Conservation (phyloP, 2,888 invertebrate genomes). For the Lepidocyrtoides sp. region DNA sequence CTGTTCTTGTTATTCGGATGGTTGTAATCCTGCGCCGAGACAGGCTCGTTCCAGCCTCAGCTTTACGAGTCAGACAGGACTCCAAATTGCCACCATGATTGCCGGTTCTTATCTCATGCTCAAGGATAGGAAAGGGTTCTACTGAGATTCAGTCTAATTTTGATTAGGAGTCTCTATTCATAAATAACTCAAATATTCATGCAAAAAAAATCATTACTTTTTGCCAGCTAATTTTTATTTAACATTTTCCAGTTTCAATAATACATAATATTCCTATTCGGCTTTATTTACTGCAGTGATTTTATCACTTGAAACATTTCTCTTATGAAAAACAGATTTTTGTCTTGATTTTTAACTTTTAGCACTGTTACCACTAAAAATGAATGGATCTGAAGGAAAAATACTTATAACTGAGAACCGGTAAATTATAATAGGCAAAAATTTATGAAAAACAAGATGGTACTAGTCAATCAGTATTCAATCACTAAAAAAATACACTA, state of each 20-base stretch:
- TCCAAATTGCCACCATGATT: constrained; percentile 73
- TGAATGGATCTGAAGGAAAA: constrained; percentile 5
- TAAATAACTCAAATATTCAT: background rate
- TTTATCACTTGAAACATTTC: no score
- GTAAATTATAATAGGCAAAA: background rate
- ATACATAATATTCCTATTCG: background rate
- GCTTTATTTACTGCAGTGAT: no score
- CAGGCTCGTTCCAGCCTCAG: constrained; percentile 61
- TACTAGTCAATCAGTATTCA: constrained; percentile 73
- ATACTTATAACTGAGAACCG: background rate
- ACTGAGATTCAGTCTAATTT: constrained; percentile 70
- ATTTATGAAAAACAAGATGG: constrained; percentile 22
- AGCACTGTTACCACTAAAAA: no score
- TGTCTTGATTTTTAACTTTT: no score
- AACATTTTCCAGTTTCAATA: background rate
- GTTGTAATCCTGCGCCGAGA: constrained; percentile 67
- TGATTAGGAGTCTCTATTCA: constrained; percentile 21
- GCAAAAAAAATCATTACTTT: no score
- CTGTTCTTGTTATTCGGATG: constrained; percentile 80
- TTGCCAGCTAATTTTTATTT: background rate
- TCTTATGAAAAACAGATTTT: no score
- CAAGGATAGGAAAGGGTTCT: constrained; percentile 73
- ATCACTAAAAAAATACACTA: constrained; percentile 44
- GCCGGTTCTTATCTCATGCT: constrained; percentile 77
- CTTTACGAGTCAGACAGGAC: constrained; percentile 63